These are phyloP conservation scores for Stratiomys singularior DNA, from an alignment of 2,888 invertebrate species.

Conservation along the genomic window DNA sequence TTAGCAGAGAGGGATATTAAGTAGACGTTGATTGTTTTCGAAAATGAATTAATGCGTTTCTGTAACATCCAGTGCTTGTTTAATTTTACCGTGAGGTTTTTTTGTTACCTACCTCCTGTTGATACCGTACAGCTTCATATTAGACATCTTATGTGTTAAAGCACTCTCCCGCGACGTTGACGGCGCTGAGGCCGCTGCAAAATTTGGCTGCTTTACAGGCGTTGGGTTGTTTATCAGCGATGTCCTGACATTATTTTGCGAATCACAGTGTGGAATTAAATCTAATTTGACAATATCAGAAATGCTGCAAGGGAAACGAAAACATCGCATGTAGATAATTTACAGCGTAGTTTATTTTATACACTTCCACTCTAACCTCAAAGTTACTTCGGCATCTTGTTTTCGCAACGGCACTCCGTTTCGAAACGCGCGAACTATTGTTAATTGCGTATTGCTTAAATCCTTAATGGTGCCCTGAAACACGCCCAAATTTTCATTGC, in stretches of 20 bases:
- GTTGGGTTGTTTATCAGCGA: constrained; percentile 65
- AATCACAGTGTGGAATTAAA: constrained; percentile 75
- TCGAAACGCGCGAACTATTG: constrained; percentile 82
- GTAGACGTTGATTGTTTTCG: too few species aligned
- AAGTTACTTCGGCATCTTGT: constrained; percentile 71
- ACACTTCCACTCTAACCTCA: constrained; percentile 66
- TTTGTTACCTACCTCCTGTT: constrained; percentile 52
- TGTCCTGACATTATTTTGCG: constrained; percentile 60
- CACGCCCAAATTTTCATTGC: constrained; percentile 78
- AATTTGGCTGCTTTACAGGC: constrained; percentile 63
- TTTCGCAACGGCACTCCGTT: constrained; percentile 73
- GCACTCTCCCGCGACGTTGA: constrained; percentile 58
- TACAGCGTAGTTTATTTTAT: background rate
- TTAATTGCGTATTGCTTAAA: constrained; percentile 77
- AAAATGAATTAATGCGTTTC: too few species aligned
- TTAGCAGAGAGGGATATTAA: too few species aligned
- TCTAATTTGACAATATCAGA: constrained; percentile 79
- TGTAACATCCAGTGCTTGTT: too few species aligned
- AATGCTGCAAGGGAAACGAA: constrained; percentile 67
- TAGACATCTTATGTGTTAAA: constrained; percentile 60
- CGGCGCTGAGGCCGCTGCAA: constrained; percentile 51
- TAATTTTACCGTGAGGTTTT: too few species aligned
- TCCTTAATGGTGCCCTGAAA: constrained; percentile 81
- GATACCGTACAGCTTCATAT: constrained; percentile 61
- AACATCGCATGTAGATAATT: background rate